Conservation (phyloP, 2,113 vertebrate genomes). For the Phyllopteryx taeniolatus region DNA sequence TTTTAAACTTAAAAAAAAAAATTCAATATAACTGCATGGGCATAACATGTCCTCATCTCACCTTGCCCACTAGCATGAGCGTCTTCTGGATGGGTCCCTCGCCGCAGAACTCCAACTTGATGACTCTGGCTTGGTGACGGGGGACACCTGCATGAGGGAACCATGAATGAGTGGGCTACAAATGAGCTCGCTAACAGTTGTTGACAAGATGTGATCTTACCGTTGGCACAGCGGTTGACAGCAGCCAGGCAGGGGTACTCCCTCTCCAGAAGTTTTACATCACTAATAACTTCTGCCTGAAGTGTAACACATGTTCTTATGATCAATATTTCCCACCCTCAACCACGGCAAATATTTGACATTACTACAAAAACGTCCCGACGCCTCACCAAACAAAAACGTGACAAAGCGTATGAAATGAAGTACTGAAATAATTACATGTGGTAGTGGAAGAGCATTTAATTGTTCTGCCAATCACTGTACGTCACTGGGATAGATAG, state of each 20-base stretch:
- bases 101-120: constrained; percentile 75
- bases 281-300: constrained; percentile 69
- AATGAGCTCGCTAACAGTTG: background rate
- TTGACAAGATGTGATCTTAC: constrained; percentile 41
- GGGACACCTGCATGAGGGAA: constrained; percentile 59
- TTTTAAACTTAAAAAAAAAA: too few relatives aligned
- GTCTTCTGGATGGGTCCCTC: constrained; percentile 71
- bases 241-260: constrained; percentile 79
- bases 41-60: constrained; percentile 31
- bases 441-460: background rate
- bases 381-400: too few relatives aligned
- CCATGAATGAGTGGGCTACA: background rate
- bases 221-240: constrained; percentile 78
- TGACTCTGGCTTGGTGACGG: constrained; percentile 77
- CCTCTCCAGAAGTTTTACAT: constrained; percentile 64
- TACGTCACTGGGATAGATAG: too few relatives aligned
- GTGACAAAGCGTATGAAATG: too few relatives aligned
- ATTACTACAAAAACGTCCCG: too few relatives aligned
- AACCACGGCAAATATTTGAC: background rate
- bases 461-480: background rate
- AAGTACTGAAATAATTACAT: background rate
- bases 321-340: background rate
- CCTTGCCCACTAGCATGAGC: constrained; percentile 79
- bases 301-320: background rate
- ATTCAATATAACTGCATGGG: background rate